Percentiles rank a stretch among this genome's conserved stretches.
Evolutionary conservation across 2,888 invertebrate genomes (phyloP).

Genomic region (Liposcelis brunnea): DNA sequence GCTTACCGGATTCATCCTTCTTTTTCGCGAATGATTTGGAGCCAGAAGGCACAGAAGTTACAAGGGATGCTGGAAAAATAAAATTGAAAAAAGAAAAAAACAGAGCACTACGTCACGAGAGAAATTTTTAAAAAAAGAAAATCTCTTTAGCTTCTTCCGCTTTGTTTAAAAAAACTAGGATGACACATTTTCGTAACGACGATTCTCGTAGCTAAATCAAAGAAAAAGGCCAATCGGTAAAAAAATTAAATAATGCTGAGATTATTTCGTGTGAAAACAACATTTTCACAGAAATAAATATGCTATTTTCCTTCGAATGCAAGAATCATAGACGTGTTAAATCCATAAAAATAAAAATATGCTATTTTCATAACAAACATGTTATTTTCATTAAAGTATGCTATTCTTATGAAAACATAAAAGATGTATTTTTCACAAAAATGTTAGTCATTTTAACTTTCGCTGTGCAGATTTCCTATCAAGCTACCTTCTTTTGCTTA

Average conservation of each 20-base stretch:
- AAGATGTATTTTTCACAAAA: no score
- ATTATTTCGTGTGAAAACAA: not conserved
- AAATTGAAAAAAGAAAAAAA: conserved; percentile 24
- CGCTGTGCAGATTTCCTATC: no score
- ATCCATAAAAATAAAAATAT: no score
- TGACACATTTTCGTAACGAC: conserved; percentile 13
- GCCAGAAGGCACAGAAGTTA: conserved; percentile 55
- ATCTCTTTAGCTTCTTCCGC: conserved; percentile 3
- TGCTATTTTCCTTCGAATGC: no score
- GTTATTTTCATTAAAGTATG: no score
- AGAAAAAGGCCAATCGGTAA: not conserved
- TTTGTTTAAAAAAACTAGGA: conserved; percentile 13
- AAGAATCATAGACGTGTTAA: no score
- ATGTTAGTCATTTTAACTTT: no score
- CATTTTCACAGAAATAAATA: no score
- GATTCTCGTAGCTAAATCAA: not conserved
- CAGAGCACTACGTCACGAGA: conserved; percentile 14
- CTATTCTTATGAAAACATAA: no score
- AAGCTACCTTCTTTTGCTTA: no score
- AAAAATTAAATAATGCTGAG: not conserved
- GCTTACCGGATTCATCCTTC: no score
- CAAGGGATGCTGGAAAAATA: conserved; percentile 53
- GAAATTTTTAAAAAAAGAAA: conserved; percentile 20
- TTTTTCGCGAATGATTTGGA: conserved; percentile 32
- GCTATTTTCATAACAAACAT: no score